phyloP scores from a whole-genome alignment of 2,888 invertebrate species.

The Arctia plantaginis region DNA sequence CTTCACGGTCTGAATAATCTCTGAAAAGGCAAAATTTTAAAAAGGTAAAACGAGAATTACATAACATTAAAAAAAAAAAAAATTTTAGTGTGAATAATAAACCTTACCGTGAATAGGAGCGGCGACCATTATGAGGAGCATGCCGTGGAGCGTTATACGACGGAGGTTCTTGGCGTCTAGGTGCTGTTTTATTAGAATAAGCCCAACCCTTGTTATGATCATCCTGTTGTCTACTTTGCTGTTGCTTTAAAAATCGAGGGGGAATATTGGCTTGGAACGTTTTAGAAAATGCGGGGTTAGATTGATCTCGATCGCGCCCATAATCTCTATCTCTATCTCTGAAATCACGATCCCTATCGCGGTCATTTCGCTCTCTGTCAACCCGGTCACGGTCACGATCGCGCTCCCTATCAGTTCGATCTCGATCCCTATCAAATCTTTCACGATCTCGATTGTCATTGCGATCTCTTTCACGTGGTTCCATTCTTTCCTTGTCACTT shows the following conservation, averaged over 20 bases:
- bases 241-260: conserved; percentile 94
- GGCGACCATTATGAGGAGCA: conserved; percentile 75
- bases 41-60: conserved; percentile 17
- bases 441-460: conserved; percentile 61
- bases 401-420: conserved; percentile 59
- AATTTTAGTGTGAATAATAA: background rate
- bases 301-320: conserved; percentile 82
- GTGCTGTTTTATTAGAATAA: conserved; percentile 73
- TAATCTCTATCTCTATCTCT: conserved; percentile 71
- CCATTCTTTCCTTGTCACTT: conserved; percentile 43
- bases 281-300: conserved; percentile 89
- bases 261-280: conserved; percentile 94
- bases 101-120: conserved; percentile 79
- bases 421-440: conserved; percentile 60
- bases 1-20: conserved; percentile 82
- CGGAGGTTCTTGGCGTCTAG: conserved; percentile 75
- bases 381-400: conserved; percentile 64
- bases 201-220: conserved; percentile 82
- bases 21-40: conserved; percentile 60
- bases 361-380: conserved; percentile 57
- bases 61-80: background rate
- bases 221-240: conserved; percentile 85
- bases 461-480: conserved; percentile 49
- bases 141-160: conserved; percentile 78
- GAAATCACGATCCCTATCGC: conserved; percentile 67